Percentiles rank a stretch among this genome's conserved stretches.
Conservation (phyloP, 35 echinoderm and acorn worm species). For the Apostichopus parvimensis region DNA sequence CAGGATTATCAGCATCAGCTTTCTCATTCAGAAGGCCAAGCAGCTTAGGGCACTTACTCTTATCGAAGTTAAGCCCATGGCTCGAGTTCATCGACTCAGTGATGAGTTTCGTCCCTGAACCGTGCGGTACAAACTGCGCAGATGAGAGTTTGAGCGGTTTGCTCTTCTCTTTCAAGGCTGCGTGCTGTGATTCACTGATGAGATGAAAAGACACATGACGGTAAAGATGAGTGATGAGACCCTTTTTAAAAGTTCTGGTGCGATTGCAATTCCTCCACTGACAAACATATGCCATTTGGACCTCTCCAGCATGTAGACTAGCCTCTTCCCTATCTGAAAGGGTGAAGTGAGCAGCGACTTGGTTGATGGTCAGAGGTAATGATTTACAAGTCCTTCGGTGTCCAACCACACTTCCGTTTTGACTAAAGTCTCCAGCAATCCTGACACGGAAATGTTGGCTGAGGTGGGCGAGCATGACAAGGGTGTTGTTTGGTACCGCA, state of each 20-base stretch:
- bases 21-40: conserved; percentile 29
- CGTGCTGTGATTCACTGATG: conserved; percentile 59
- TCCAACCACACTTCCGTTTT: conserved; percentile 30
- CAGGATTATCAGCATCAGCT: background rate
- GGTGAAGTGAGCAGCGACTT: conserved; percentile 69
- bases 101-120: conserved; percentile 48
- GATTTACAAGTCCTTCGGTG: conserved; percentile 60
- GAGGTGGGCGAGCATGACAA: conserved; percentile 70
- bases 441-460: conserved; percentile 69
- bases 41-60: conserved; percentile 5
- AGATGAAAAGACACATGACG: conserved; percentile 64
- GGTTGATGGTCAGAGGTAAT: conserved; percentile 57
- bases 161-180: conserved; percentile 51
- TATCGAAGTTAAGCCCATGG: conserved; percentile 26
- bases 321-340: conserved; percentile 68
- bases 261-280: conserved; percentile 69
- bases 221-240: conserved; percentile 61
- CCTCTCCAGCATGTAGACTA: conserved; percentile 63
- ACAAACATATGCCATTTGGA: conserved; percentile 65
- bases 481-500: conserved; percentile 52
- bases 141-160: conserved; percentile 55
- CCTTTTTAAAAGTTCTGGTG: conserved; percentile 67
- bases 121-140: conserved; percentile 46
- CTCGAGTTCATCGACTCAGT: conserved; percentile 42
- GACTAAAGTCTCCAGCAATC: conserved; percentile 58